Conservation (phyloP, 2,797 vertebrate species). For the Hipposideros larvatus region DNA sequence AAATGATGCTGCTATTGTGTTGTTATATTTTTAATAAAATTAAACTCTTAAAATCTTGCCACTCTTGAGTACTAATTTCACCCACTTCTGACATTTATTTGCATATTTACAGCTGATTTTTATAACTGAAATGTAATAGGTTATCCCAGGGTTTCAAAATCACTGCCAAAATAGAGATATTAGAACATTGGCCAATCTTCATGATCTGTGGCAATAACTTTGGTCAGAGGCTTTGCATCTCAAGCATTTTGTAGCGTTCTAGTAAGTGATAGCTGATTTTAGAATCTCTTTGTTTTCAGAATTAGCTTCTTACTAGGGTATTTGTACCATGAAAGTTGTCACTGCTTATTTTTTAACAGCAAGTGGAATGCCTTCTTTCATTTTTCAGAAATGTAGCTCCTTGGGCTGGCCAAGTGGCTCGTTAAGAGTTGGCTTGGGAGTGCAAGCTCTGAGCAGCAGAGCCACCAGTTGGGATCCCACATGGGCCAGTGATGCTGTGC, state of each 20-base stretch:
- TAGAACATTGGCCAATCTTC: not conserved
- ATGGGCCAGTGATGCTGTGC: too few relatives aligned
- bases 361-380: not conserved
- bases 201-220: not conserved
- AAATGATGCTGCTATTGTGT: constrained; percentile 74
- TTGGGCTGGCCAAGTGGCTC: too few relatives aligned
- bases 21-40: constrained; percentile 85
- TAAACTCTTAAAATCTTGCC: constrained; percentile 59
- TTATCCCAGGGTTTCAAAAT: not conserved
- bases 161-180: not conserved
- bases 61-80: constrained; percentile 76
- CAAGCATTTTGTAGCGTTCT: not conserved
- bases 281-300: not conserved
- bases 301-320: not conserved
- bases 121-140: constrained; percentile 24
- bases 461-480: too few relatives aligned
- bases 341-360: not conserved
- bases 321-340: not conserved
- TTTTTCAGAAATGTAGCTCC: not conserved
- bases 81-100: constrained; percentile 4
- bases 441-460: too few relatives aligned
- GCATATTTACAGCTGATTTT: constrained; percentile 8
- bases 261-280: not conserved
- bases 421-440: too few relatives aligned
- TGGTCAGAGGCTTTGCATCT: not conserved